phyloP scores from a whole-genome alignment of 2,888 invertebrate genomes.

The Heliconius cydno region DNA sequence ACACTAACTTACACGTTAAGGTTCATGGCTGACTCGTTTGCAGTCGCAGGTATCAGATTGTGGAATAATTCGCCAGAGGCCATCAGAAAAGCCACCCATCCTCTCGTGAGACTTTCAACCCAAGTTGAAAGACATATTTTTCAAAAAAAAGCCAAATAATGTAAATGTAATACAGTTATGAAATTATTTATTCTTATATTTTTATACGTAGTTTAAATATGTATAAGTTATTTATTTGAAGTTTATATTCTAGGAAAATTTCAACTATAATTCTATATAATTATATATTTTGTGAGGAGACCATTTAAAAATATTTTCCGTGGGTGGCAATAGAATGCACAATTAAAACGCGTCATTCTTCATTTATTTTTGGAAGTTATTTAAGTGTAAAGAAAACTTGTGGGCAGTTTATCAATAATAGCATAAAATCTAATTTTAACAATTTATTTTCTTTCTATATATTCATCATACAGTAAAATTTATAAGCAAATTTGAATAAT shows the following conservation, averaged over 20 bases:
- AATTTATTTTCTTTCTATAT: background rate
- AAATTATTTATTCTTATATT: no score
- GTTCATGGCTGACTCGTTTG: background rate
- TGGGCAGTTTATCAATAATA: background rate
- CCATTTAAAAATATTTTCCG: no score
- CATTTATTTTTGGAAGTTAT: background rate
- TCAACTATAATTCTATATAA: no score
- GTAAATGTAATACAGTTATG: no score
- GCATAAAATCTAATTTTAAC: slow-evolving; percentile 13
- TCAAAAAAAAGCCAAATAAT: no score
- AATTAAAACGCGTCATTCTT: background rate
- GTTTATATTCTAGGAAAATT: no score
- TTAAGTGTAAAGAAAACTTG: background rate
- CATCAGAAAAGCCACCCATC: background rate
- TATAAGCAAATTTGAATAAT: background rate
- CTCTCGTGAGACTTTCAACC: background rate
- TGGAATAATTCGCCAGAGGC: background rate
- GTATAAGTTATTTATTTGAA: no score
- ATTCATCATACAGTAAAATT: background rate
- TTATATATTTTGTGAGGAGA: no score
- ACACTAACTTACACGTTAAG: background rate
- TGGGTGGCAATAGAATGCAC: background rate
- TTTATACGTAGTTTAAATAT: no score
- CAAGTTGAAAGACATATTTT: background rate
- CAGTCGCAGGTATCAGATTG: background rate